Evolutionary conservation across 2,113 vertebrate species (phyloP).

Genomic region (Syrmaticus mikado): DNA sequence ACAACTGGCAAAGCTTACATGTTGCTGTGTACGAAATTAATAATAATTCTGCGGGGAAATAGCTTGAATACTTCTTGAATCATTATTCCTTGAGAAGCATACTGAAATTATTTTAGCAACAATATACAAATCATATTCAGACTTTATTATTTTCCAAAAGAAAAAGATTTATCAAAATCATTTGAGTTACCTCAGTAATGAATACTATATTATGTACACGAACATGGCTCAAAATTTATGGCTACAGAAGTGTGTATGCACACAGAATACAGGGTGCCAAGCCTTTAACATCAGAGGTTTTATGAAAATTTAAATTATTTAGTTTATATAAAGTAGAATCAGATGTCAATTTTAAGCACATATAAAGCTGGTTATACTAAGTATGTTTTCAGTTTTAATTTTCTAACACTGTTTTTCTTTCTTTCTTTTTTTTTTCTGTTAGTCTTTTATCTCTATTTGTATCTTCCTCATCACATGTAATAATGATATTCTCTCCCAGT

Average conservation of each 20-base stretch:
- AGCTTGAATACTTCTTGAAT: not conserved
- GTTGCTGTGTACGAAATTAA: not conserved
- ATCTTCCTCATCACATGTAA: not conserved
- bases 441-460: not conserved
- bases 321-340: not conserved
- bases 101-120: not conserved
- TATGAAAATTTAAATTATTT: not conserved
- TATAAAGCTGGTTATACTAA: not conserved
- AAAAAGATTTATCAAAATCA: not conserved
- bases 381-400: not conserved
- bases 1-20: not conserved
- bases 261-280: not conserved
- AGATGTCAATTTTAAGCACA: not conserved
- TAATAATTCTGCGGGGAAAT: not conserved
- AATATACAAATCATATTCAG: not conserved
- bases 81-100: not conserved
- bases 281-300: not conserved
- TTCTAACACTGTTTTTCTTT: not conserved
- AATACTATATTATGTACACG: not conserved
- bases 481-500: not conserved
- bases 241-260: not conserved
- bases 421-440: not conserved
- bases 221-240: not conserved
- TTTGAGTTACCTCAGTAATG: not conserved
- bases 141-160: not conserved